A percentile compares a stretch with the other conserved stretches of the same genome.
Conservation (phyloP, 2,113 vertebrate genomes). For the Ranitomeya imitator region DNA sequence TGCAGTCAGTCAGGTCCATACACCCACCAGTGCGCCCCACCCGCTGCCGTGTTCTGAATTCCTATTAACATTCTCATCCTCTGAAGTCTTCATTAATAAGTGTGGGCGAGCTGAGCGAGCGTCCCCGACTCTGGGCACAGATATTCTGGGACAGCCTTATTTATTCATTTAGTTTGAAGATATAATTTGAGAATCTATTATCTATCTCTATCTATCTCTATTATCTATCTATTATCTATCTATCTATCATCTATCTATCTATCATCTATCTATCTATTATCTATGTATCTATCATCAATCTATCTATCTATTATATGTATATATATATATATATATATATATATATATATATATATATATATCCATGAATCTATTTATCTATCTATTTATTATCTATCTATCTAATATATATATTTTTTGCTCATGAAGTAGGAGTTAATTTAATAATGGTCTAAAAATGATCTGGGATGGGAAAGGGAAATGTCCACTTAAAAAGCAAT, state of each 20-base stretch:
- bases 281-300: too few relatives aligned
- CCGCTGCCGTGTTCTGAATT: conserved; percentile 21
- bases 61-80: conserved; percentile 33
- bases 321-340: too few relatives aligned
- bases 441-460: not conserved
- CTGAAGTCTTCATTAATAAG: conserved; percentile 22
- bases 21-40: conserved; percentile 17
- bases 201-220: not conserved
- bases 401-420: too few relatives aligned
- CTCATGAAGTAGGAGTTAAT: too few relatives aligned
- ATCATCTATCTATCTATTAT: too few relatives aligned
- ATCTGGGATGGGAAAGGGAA: not conserved
- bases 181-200: too few relatives aligned
- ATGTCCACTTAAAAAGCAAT: not conserved
- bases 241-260: not conserved
- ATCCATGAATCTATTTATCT: too few relatives aligned
- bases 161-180: not conserved
- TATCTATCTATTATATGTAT: too few relatives aligned
- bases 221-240: not conserved
- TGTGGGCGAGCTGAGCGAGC: not conserved
- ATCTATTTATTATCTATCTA: too few relatives aligned
- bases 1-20: not conserved
- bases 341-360: too few relatives aligned
- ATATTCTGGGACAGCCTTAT: not conserved
- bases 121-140: too few relatives aligned